These are phyloP conservation scores for Larimichthys crocea DNA, from an alignment of 2,113 vertebrate genomes.

Conservation along the genomic window DNA sequence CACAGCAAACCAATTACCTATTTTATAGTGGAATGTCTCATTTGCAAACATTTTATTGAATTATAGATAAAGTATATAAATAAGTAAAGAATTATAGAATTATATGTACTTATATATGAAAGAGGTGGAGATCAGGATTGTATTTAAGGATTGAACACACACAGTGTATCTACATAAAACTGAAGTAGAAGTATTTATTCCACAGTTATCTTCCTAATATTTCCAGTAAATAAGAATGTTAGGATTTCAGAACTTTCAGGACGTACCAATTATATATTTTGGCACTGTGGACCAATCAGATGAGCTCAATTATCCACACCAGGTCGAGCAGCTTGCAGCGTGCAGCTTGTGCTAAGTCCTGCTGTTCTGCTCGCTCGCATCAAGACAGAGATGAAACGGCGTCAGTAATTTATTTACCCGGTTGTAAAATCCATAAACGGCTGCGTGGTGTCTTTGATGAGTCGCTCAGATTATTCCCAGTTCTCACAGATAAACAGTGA, in stretches of 20 bases:
- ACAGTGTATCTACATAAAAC: no score
- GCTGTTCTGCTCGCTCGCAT: not conserved
- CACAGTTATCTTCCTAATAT: no score
- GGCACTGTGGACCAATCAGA: not conserved
- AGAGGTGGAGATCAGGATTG: no score
- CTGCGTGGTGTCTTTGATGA: not conserved
- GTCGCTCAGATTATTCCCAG: not conserved
- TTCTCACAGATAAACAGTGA: not conserved
- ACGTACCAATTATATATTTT: not conserved
- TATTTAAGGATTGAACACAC: no score
- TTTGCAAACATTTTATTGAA: no score
- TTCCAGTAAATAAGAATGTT: not conserved
- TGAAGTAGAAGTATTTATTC: no score
- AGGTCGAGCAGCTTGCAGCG: not conserved
- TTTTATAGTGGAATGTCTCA: not conserved
- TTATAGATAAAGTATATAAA: no score
- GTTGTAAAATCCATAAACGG: not conserved
- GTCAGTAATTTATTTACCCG: not conserved
- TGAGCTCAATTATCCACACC: not conserved
- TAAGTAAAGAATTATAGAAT: no score
- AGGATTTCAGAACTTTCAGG: not conserved
- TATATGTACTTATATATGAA: no score
- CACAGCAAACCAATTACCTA: no score
- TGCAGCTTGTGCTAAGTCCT: not conserved
- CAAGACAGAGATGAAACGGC: not conserved